Evolutionary conservation across 2,113 vertebrate genomes (phyloP), one percentile per base, ranked within the genome.

Genomic region (Drymodes brunneopygia): DNA sequence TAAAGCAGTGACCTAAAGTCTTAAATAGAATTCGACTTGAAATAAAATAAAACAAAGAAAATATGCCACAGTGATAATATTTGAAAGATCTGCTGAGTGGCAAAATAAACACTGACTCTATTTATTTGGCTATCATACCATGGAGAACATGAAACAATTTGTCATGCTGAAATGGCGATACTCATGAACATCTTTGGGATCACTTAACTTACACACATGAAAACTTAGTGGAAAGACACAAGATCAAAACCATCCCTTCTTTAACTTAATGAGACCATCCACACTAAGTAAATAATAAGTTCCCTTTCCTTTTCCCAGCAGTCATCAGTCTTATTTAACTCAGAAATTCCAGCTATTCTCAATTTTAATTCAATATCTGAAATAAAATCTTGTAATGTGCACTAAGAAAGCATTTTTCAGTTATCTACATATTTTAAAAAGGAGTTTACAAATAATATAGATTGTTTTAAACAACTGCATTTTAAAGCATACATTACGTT

Each of bases 41-140:
- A 94, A 91, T 91, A 91, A 95, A 94, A 86, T 69, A 85, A 94
- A 96, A 86, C 67, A 90, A 88, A 86, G 57, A 23, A 86, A 93
- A 96, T 91, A 95, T 87, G 72, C 85, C 70, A 70, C 64, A 90
- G 61, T 54, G 86, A 94, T 85, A 94, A 96, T 92, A 96, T 92
- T 94, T 96, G 88, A 93, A 94, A 95, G 67, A 92, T 93, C 78
- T 92, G 75, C 81, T 91, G 80, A 91, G 86, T 71, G 50, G 75
- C 81, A 86, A 94, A 94, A 81, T 88, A 94, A 94, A 91, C 83
- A 91, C n/a, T 86, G 75, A 44, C 21, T 94, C 54, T 91, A 78
- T 96, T 95, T 91, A 71, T 81, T 81, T 94, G 64, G 47, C 80
- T 93, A 56, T 82, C 79, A 93, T 21, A 86, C 75, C 38, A 40